Conservation (phyloP, 2,888 invertebrate species). For the Caenorhabditis afra region DNA sequence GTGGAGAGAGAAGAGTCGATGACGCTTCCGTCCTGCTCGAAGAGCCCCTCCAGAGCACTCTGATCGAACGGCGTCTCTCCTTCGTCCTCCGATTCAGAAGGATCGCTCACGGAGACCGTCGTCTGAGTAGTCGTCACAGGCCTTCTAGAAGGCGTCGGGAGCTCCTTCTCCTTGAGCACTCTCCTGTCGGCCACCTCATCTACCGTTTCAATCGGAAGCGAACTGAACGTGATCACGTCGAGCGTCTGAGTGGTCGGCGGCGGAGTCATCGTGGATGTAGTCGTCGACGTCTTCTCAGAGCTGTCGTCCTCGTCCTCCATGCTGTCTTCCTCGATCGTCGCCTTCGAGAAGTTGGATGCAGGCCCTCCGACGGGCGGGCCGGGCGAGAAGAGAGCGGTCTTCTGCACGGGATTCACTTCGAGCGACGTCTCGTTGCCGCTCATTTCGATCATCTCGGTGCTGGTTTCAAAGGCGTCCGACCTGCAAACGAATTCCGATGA, state of each 20-base stretch:
- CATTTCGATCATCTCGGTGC: constrained; percentile 54
- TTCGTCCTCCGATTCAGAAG: constrained; percentile 47
- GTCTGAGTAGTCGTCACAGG: constrained; percentile 24
- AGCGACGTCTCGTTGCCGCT: constrained; percentile 35
- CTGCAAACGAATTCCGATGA: no score
- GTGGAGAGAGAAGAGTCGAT: constrained; percentile 36
- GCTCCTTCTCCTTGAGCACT: constrained; percentile 53
- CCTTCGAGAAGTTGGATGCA: constrained; percentile 45
- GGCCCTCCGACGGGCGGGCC: constrained; percentile 39
- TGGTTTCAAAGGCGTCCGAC: constrained; percentile 46
- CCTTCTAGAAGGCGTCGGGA: constrained; percentile 14
- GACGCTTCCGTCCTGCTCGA: constrained; percentile 58
- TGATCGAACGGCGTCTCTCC: constrained; percentile 59
- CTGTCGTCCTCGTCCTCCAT: constrained; percentile 38
- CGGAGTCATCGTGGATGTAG: background rate
- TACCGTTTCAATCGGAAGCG: constrained; percentile 27
- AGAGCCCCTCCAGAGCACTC: constrained; percentile 49
- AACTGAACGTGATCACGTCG: constrained; percentile 47
- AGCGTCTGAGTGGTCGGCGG: background rate
- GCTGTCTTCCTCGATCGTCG: constrained; percentile 48
- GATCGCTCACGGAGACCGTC: constrained; percentile 24
- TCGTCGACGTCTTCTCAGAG: constrained; percentile 10
- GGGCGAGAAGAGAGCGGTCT: constrained; percentile 44
- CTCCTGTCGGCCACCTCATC: constrained; percentile 48
- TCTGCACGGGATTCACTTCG: constrained; percentile 31